Base-by-base conservation (phyloP, 2,797 vertebrate species). In the Antrozous pallidus region DNA sequence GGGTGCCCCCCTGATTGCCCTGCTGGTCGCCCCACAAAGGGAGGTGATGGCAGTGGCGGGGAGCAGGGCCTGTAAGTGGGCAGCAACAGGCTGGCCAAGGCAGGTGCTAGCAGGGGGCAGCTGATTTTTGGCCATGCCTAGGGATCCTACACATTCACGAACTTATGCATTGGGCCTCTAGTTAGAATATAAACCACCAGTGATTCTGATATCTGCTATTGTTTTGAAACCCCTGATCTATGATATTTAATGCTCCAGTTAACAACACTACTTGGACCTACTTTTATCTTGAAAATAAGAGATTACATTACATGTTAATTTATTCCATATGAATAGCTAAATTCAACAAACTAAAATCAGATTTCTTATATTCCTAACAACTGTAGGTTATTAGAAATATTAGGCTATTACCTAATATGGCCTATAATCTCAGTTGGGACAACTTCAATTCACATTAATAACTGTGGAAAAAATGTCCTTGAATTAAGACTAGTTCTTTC, bases 221-320 rank as follows among this genome's bases (percentile, higher is more conserved):
- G 26, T 75, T 75, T 58, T 79, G 40, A 80, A 94, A 63, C 16
- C 28, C 22, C 18, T 31, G 13, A 38, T 51, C 26, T 38, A 24
- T 73, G n/a, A 36, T 22, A 61, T 49, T 86, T 80, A 89, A 95
- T 3, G 12, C 10, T 22, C 38, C 31, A 58, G 6, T 22, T 18
- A 78, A 47, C 11, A 36, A 18, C 5, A 88, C 58, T 77, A 45
- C 38, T 63, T 79, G 36, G 75, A 33, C 1, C 36, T 16, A 33
- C 14, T 91, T 86, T 42, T 63, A 88, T 75, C 92, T 84, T 49
- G 51, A 56, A 79, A 90, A 92, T 36, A 88, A 85, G 58, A 38
- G 31, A 70, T 54, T 63, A 36, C 13, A 54, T 70, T 56, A 61
- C 8, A 7, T 40, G 61, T 36, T 56, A 65, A 65, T 56, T 9